Evolutionary conservation across 2,797 vertebrate genomes (phyloP).

Genomic region (Naso thynnoides): DNA sequence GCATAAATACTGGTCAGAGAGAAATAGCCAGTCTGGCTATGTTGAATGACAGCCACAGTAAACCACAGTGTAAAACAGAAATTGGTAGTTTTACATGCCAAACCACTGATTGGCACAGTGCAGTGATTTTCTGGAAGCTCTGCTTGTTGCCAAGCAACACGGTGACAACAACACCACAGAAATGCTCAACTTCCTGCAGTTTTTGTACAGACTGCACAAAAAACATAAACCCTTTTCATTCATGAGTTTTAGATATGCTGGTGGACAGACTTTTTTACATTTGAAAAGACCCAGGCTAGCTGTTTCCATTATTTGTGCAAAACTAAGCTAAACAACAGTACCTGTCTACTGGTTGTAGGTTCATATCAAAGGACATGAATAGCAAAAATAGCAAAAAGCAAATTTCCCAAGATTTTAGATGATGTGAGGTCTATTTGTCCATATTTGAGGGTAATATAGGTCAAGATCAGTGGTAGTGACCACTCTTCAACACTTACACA

Average conservation of each 20-base stretch:
- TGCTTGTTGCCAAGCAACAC: neutral
- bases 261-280: neutral
- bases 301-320: slow-evolving; percentile 24
- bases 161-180: neutral
- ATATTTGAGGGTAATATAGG: neutral
- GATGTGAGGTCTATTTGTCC: neutral
- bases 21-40: neutral
- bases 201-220: neutral
- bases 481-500: neutral
- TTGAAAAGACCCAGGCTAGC: neutral
- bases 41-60: neutral
- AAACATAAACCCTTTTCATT: neutral
- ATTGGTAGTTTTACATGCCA: neutral
- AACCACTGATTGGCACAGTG: neutral
- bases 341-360: neutral
- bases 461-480: slow-evolving; percentile 1
- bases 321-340: neutral
- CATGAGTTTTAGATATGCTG: neutral
- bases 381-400: neutral
- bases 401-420: neutral
- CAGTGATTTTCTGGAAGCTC: neutral
- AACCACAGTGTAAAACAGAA: neutral
- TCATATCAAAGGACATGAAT: neutral
- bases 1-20: neutral
- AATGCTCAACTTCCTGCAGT: neutral